Conservation (phyloP, 1,140 invertebrate species). For the Euglossa dilemma region DNA sequence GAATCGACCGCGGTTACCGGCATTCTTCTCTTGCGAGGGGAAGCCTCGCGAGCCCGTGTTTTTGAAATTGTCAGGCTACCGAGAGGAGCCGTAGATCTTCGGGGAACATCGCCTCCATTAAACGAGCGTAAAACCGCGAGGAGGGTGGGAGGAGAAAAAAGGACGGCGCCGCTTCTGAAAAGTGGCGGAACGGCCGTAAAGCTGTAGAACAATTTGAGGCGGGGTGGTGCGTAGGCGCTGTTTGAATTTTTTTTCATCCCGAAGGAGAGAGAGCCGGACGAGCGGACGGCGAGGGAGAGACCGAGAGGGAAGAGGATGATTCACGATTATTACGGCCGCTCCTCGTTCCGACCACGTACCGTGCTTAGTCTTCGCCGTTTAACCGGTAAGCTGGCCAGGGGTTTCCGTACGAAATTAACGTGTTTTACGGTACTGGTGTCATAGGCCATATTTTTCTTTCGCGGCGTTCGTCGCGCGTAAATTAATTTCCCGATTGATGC, state of each 20-base stretch:
- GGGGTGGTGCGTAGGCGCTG: conserved; percentile 30
- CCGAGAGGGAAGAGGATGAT: conserved; percentile 14
- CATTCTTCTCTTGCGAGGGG: not conserved
- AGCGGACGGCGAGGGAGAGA: not conserved
- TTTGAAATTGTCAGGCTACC: conserved; percentile 34
- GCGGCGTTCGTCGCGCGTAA: not conserved
- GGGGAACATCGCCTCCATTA: conserved; percentile 31
- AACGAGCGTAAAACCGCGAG: conserved; percentile 49
- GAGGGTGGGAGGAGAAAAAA: not conserved
- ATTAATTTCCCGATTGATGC: conserved; percentile 18
- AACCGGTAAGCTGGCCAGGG: conserved; percentile 2
- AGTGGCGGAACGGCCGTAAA: conserved; percentile 54
- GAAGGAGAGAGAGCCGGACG: not conserved
- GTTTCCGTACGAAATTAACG: conserved; percentile 29
- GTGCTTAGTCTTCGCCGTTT: conserved; percentile 7
- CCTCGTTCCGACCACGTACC: not conserved
- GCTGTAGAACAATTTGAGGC: conserved; percentile 41
- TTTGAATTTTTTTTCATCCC: not conserved
- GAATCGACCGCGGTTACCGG: not conserved
- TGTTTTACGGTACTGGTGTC: conserved; percentile 18
- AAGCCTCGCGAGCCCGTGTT: not conserved
- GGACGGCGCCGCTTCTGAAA: conserved; percentile 26
- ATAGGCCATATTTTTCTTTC: not conserved
- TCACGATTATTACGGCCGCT: conserved; percentile 43
- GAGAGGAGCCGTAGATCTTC: conserved; percentile 39